phyloP scores from a whole-genome alignment of 2,888 invertebrate species.

The Hydriomena furcata region DNA sequence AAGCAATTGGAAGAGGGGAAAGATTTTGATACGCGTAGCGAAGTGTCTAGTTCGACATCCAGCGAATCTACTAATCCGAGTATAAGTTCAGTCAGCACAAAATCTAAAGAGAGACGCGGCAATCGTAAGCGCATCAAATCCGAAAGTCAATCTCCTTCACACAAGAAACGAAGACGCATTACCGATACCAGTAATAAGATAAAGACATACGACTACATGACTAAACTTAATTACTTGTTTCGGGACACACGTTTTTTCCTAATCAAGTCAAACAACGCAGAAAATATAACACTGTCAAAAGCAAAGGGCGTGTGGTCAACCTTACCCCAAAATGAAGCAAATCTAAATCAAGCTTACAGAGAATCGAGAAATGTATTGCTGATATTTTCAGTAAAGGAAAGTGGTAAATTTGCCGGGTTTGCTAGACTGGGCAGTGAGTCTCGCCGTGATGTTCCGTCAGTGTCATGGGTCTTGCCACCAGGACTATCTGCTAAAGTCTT shows the following conservation, averaged over 20 bases:
- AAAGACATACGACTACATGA: slow-evolving; percentile 92
- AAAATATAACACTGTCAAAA: slow-evolving; percentile 97
- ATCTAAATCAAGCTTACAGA: slow-evolving; percentile 96
- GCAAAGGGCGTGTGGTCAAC: slow-evolving; percentile 99
- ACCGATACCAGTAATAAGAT: slow-evolving; percentile 64
- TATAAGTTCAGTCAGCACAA: slow-evolving; percentile 90
- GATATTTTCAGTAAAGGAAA: slow-evolving; percentile 98
- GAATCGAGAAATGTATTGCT: slow-evolving; percentile 97
- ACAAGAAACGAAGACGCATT: slow-evolving; percentile 65
- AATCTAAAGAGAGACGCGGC: slow-evolving; percentile 84
- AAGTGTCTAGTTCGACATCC: slow-evolving; percentile 92
- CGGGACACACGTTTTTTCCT: slow-evolving; percentile 97
- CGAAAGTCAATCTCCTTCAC: slow-evolving; percentile 66
- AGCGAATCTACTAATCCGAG: slow-evolving; percentile 88
- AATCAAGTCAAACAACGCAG: slow-evolving; percentile 98
- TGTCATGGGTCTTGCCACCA: slow-evolving; percentile 97
- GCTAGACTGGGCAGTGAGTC: slow-evolving; percentile 95
- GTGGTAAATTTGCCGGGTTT: slow-evolving; percentile 97
- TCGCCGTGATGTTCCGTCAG: slow-evolving; percentile 93
- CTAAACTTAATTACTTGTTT: slow-evolving; percentile 96
- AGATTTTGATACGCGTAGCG: slow-evolving; percentile 93
- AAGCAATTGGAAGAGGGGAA: slow-evolving; percentile 89
- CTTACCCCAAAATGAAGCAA: slow-evolving; percentile 97
- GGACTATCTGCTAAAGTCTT: slow-evolving; percentile 96
- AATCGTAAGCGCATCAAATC: slow-evolving; percentile 83